Percentiles rank a stretch among this genome's conserved stretches.
phyloP scores from a whole-genome alignment of 2,797 vertebrate genomes.

The Pseudochirops corinnae region DNA sequence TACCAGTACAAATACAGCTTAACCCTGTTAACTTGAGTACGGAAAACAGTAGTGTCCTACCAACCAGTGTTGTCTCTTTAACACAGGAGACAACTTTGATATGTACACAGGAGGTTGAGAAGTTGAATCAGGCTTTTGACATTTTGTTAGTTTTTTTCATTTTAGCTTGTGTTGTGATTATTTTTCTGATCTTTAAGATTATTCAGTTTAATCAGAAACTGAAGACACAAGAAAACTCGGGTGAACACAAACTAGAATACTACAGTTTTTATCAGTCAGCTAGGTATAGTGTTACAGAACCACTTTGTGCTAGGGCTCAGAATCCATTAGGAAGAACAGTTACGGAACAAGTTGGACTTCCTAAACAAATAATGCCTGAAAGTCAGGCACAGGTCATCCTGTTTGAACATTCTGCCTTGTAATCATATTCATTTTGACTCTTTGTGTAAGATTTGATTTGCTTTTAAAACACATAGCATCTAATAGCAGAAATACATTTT shows the following conservation, averaged over 20 bases:
- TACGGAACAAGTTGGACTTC: conserved; percentile 82
- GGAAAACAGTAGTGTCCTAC: conserved; percentile 63
- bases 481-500: conserved; percentile 47
- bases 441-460: conserved; percentile 34
- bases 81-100: conserved; percentile 82
- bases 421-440: conserved; percentile 49
- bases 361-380: conserved; percentile 85
- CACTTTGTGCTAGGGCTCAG: conserved; percentile 74
- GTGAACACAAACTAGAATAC: conserved; percentile 87
- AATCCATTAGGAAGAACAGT: conserved; percentile 79
- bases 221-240: conserved; percentile 82
- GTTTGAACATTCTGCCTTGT: conserved; percentile 89
- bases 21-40: conserved; percentile 77
- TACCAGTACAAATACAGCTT: conserved; percentile 75
- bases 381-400: conserved; percentile 88
- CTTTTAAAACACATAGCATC: conserved; percentile 27
- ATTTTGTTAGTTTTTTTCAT: conserved; percentile 88
- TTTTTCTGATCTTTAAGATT: conserved; percentile 86
- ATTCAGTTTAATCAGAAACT: conserved; percentile 85
- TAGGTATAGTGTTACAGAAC: conserved; percentile 83
- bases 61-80: conserved; percentile 76
- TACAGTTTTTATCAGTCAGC: conserved; percentile 88
- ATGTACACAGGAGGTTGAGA: conserved; percentile 85
- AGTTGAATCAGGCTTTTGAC: conserved; percentile 86
- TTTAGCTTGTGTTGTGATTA: conserved; percentile 85